Evolutionary conservation across 2,113 vertebrate species (phyloP), one percentile per base, ranked within the genome.

Genomic region (Haplotaxodon microlepis): DNA sequence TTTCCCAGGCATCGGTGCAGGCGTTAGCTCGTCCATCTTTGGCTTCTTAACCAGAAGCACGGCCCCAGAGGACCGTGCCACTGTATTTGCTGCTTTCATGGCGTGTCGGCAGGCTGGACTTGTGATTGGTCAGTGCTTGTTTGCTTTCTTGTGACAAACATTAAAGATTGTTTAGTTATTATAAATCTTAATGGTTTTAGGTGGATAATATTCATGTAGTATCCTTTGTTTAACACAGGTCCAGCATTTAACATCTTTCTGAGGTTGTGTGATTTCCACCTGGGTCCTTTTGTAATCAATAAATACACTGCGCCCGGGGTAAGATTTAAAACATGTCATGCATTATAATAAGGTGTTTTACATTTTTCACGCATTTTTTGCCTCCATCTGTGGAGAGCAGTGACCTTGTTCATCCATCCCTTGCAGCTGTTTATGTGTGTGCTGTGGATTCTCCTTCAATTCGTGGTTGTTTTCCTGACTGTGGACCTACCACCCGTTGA

Each of bases 161-260:
- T 9, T 17, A 36, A 27, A 80, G 11, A 5, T n/a, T 34, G 6
- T 71, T 36, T 8, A 8, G 1, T 45, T 29, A 29, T 40, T 53
- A 27, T 82, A 2, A 61, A 38, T 10, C 27, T 50, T 19, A 2
- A 50, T 50, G 16, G 27, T n/a, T 78, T 50, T 29, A 19, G 27
- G 27, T 31, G 13, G 16, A 31, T 76, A 59, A 79, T 63, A 54
- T 17, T 5, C 69, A 27, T 31, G 3, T 81, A 84, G 87, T 53
- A 10, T 6, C 7, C 27, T 88, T 19, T 84, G 4, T 83, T 73
- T 54, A 16, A 79, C 63, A 63, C 88, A 98, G 97, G 97, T 84
- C 97, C 97, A 53, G 97, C 95, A 5, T 97, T 97, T 86, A 98
- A 98, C 90, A 93, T 98, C 81, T 97, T 98, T 90, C 92, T 98